Percentiles rank a stretch among this genome's conserved stretches.
Evolutionary conservation across 1,140 invertebrate species (phyloP).

Genomic region (Eupristina koningsbergeri): DNA sequence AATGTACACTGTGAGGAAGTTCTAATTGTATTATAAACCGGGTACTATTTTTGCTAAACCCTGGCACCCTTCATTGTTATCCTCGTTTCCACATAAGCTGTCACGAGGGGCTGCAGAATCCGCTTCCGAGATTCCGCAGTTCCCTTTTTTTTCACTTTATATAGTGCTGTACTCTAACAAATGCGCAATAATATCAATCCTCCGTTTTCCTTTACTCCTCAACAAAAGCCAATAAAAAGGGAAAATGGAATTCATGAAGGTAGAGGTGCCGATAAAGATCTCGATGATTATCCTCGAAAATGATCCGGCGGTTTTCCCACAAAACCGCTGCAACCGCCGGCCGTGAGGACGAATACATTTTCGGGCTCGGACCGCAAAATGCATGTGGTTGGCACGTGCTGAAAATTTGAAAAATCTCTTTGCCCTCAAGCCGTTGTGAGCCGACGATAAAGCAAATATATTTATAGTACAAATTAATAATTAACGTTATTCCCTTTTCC

Average conservation of each 20-base stretch:
- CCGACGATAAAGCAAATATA: slow-evolving; percentile 9
- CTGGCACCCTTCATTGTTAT: slow-evolving; percentile 14
- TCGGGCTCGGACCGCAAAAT: slow-evolving; percentile 50
- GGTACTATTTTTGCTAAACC: slow-evolving; percentile 1
- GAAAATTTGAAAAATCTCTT: slow-evolving; percentile 43
- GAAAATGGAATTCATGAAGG: slow-evolving; percentile 8
- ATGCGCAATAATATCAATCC: slow-evolving; percentile 30
- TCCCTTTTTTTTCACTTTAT: too few species aligned
- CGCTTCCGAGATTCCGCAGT: neutral
- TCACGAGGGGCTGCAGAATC: neutral
- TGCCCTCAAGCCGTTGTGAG: neutral
- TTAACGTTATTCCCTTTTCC: neutral
- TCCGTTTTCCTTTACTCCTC: neutral
- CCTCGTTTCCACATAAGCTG: neutral
- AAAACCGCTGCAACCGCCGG: slow-evolving; percentile 43
- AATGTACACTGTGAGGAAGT: neutral
- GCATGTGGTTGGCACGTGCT: slow-evolving; percentile 37
- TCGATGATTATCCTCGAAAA: neutral
- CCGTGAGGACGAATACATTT: slow-evolving; percentile 65
- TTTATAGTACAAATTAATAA: slow-evolving; percentile 15
- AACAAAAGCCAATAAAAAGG: neutral
- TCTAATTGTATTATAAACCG: slow-evolving; percentile 43
- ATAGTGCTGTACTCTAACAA: too few species aligned
- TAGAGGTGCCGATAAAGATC: slow-evolving; percentile 11
- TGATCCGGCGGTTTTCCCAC: slow-evolving; percentile 57